Conservation (phyloP, 2,797 vertebrate genomes). For the Clarias platycephalus region DNA sequence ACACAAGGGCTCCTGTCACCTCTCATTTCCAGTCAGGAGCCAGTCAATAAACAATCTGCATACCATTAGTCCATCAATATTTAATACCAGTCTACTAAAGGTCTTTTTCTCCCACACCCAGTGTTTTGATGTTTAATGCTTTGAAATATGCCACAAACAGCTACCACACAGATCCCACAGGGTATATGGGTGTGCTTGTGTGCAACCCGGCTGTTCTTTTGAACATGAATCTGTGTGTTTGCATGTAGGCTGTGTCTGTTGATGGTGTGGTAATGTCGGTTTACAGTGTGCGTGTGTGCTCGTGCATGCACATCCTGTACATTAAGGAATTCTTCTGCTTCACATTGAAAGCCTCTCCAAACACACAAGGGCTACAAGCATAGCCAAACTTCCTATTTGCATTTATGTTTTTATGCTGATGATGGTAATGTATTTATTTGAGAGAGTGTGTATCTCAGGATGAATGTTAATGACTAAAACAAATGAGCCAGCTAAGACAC, state of each 20-base stretch:
- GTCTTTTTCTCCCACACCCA: constrained; percentile 70
- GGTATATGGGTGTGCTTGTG: constrained; percentile 40
- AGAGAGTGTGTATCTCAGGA: constrained; percentile 67
- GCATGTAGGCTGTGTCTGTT: not conserved
- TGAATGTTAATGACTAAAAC: constrained; percentile 87
- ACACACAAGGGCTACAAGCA: constrained; percentile 71
- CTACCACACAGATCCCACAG: constrained; percentile 70
- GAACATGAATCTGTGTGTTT: constrained; percentile 3
- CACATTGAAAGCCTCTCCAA: constrained; percentile 70
- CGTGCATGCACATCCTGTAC: not conserved
- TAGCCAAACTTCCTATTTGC: constrained; percentile 79
- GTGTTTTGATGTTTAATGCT: constrained; percentile 74
- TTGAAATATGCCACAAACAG: constrained; percentile 80
- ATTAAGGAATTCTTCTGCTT: constrained; percentile 1
- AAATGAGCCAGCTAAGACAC: constrained; percentile 84
- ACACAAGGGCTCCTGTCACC: constrained; percentile 36
- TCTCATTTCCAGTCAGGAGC: constrained; percentile 59
- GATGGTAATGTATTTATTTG: not conserved
- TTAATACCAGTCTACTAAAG: constrained; percentile 82
- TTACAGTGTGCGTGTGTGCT: constrained; percentile 36
- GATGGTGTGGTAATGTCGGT: constrained; percentile 7
- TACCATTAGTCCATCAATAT: constrained; percentile 86
- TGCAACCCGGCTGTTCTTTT: constrained; percentile 14
- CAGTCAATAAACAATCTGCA: constrained; percentile 88
- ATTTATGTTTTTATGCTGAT: constrained; percentile 38